Percentiles rank a stretch among this genome's conserved stretches.
phyloP scores from a whole-genome alignment of 2,888 invertebrate species.

The Microdon myrmicae region DNA sequence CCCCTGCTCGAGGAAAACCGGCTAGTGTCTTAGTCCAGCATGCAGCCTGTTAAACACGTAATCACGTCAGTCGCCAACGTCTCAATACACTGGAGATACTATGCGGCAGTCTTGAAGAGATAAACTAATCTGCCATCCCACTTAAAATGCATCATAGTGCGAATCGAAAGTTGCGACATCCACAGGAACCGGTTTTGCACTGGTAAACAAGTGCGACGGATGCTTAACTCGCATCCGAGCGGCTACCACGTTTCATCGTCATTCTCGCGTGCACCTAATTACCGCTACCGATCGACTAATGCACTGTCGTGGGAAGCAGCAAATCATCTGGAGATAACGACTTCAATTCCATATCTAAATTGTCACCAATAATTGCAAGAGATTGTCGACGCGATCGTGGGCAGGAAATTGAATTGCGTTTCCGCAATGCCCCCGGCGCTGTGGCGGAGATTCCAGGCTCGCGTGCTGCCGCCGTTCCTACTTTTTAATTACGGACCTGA shows the following conservation, averaged over 20 bases:
- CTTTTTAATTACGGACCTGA: slow-evolving; percentile 17
- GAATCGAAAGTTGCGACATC: slow-evolving; percentile 11
- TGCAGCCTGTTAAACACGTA: slow-evolving; percentile 14
- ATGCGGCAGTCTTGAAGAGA: slow-evolving; percentile 36
- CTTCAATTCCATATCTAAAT: slow-evolving; percentile 43
- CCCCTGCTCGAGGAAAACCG: too few species aligned
- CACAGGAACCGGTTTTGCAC: slow-evolving; percentile 20
- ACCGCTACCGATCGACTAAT: slow-evolving; percentile 37
- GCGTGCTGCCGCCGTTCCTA: background rate
- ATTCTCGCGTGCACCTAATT: slow-evolving; percentile 37
- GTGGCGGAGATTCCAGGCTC: slow-evolving; percentile 10
- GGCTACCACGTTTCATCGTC: slow-evolving; percentile 40
- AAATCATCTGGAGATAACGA: slow-evolving; percentile 26
- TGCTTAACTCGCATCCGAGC: slow-evolving; percentile 7
- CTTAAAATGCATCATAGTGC: slow-evolving; percentile 1
- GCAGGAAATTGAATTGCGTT: slow-evolving; percentile 40
- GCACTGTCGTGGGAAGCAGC: slow-evolving; percentile 32
- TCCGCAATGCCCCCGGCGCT: slow-evolving; percentile 8
- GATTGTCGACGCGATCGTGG: slow-evolving; percentile 20
- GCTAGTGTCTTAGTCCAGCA: too few species aligned
- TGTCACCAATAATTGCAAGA: slow-evolving; percentile 38
- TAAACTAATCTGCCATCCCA: slow-evolving; percentile 25
- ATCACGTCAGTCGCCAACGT: slow-evolving; percentile 44
- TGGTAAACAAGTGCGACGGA: slow-evolving; percentile 6
- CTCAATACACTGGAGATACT: slow-evolving; percentile 33